A percentile compares a stretch with the other conserved stretches of the same genome.
Evolutionary conservation across 2,888 invertebrate species (phyloP).

Genomic region (Leptarthrus brevirostris): DNA sequence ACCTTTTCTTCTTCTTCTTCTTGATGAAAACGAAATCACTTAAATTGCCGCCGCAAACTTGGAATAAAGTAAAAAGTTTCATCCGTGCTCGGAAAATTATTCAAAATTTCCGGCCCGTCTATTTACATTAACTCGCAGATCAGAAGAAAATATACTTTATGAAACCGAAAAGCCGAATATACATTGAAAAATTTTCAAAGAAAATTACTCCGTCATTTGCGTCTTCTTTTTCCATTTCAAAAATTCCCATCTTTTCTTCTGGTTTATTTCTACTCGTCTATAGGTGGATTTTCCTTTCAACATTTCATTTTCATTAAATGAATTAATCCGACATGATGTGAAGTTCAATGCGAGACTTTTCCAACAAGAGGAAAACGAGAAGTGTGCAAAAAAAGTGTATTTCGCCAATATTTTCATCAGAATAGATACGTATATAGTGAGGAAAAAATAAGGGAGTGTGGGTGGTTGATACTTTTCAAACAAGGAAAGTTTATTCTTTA

Average conservation of each 20-base stretch:
- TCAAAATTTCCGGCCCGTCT: slow-evolving; percentile 21
- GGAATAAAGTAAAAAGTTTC: too few species aligned
- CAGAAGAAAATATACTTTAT: neutral
- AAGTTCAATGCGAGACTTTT: slow-evolving; percentile 29
- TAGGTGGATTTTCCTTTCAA: slow-evolving; percentile 11
- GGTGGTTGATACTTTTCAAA: neutral
- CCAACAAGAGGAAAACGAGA: neutral
- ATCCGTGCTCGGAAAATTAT: too few species aligned
- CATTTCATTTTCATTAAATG: slow-evolving; percentile 25
- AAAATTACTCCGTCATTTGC: slow-evolving; percentile 8
- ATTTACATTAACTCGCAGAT: slow-evolving; percentile 6
- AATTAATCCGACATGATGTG: slow-evolving; percentile 46
- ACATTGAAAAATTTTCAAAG: neutral
- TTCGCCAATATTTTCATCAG: too few species aligned
- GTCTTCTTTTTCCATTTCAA: neutral
- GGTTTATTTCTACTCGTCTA: slow-evolving; percentile 3
- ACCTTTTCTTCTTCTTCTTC: too few species aligned
- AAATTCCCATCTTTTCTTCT: slow-evolving; percentile 22
- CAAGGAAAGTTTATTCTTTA: too few species aligned
- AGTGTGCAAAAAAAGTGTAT: too few species aligned
- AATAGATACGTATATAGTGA: neutral
- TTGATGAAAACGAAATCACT: too few species aligned
- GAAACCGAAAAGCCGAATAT: too few species aligned
- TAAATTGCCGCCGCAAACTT: too few species aligned
- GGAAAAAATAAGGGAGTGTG: neutral